phyloP scores from a whole-genome alignment of 2,888 invertebrate species.

The Dicycla oo region DNA sequence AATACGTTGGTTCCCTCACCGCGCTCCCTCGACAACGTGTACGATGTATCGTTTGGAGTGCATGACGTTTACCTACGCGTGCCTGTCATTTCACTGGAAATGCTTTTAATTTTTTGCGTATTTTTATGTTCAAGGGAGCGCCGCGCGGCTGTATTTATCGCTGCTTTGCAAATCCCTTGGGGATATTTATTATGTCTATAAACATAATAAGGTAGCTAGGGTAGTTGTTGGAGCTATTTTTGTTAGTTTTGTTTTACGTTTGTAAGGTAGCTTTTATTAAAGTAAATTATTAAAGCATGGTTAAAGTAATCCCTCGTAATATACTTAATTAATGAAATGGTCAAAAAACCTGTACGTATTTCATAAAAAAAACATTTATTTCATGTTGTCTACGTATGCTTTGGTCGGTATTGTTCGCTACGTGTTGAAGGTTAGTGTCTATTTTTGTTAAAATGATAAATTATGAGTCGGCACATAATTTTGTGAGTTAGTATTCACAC shows the following conservation, averaged over 20 bases:
- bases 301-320: too few relatives aligned
- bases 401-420: not conserved
- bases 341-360: not conserved
- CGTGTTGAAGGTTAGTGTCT: constrained; percentile 39
- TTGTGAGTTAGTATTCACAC: constrained; percentile 30
- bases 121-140: constrained; percentile 28
- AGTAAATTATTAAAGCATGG: too few relatives aligned
- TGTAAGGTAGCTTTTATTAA: not conserved
- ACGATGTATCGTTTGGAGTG: constrained; percentile 16
- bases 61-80: constrained; percentile 6
- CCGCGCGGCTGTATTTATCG: constrained; percentile 16
- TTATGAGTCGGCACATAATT: constrained; percentile 33
- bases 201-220: constrained; percentile 5
- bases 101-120: constrained; percentile 35
- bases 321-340: not conserved
- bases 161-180: constrained; percentile 14
- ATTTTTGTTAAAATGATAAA: constrained; percentile 47
- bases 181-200: constrained; percentile 17
- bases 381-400: not conserved
- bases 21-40: not conserved
- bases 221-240: not conserved
- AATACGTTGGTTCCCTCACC: not conserved
- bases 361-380: not conserved
- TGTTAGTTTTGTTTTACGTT: not conserved
- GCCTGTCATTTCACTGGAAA: constrained; percentile 33